Evolutionary conservation across 2,797 vertebrate species (phyloP), one percentile per base, ranked within the genome.

Genomic region (Xenentodon cancila): DNA sequence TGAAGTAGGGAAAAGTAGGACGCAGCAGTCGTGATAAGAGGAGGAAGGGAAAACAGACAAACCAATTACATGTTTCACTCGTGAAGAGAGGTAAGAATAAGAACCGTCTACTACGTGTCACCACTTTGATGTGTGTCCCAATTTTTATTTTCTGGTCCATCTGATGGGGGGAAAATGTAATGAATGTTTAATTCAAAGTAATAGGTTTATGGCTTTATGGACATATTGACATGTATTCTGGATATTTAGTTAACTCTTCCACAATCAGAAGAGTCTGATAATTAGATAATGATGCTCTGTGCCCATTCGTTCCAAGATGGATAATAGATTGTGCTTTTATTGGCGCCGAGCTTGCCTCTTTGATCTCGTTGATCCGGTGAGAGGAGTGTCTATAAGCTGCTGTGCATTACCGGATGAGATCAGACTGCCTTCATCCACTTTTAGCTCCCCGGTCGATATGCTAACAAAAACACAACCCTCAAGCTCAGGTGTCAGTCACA

Each of bases 1-100:
- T 71, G 63, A 83, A 82, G 44, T 54, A 59, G 49, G 57, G 30
- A 56, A 70, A 88, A 81, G 68, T 81, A 71, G 78, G 68, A 75
- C 40, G 34, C 65, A 43, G 73, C 45, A 57, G 65, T 69, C 30
- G 3, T 50, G 76, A 76, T 55, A 57, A 66, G 68, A 34, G 57
- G 48, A 64, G 37, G 59, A 64, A 59, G 5, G 11, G 40, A 37
- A 6, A 51, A 49, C 4, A 80, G 61, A 72, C 73, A 85, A 86
- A 84, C 21, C 64, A 81, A 79, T 86, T 66, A 69, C 32, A 60
- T 43, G 61, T 77, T 73, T 71, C 77, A 51, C 25, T 57, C 30
- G 59, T 61, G 56, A 30, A 22, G 21, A 64, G 53, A 54, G 59
- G 52, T 53, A 50, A 19, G 46, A 64, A 72, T 25, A 45, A 64